Percentiles rank a stretch among this genome's conserved stretches.
These are phyloP conservation scores for Epistrophe eligans DNA, from an alignment of 2,888 invertebrate genomes.

Conservation along the genomic window DNA sequence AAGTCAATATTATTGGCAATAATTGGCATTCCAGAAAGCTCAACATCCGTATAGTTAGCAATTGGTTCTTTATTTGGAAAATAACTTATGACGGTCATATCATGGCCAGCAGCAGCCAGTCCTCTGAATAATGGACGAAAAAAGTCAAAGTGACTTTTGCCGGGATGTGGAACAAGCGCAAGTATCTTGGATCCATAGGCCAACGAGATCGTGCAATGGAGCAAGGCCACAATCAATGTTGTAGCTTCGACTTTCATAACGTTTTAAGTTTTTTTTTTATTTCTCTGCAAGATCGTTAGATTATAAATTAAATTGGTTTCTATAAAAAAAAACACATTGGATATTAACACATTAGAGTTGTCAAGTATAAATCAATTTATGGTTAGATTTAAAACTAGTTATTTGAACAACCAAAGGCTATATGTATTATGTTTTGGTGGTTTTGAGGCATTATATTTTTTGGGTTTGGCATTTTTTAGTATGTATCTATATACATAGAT, in stretches of 20 bases:
- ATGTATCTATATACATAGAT: no score
- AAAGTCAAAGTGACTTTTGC: conserved; percentile 83
- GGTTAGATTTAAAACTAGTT: conserved; percentile 38
- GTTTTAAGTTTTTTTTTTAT: not conserved
- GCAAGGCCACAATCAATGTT: conserved; percentile 69
- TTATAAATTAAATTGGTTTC: conserved; percentile 36
- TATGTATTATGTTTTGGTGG: not conserved
- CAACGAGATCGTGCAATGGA: conserved; percentile 63
- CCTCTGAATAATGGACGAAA: conserved; percentile 82
- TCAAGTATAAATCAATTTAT: conserved; percentile 43
- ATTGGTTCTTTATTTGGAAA: conserved; percentile 81
- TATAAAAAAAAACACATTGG: not conserved
- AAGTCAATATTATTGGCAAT: conserved; percentile 80
- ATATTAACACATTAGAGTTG: conserved; percentile 20
- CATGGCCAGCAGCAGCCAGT: conserved; percentile 83
- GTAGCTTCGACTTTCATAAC: conserved; percentile 62
- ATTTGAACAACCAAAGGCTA: conserved; percentile 1
- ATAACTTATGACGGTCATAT: conserved; percentile 83
- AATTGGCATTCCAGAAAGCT: conserved; percentile 78
- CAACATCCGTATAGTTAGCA: conserved; percentile 80
- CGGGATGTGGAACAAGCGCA: conserved; percentile 83
- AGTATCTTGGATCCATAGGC: conserved; percentile 78
- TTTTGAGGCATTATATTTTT: not conserved
- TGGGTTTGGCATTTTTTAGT: not conserved
- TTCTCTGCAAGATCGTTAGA: conserved; percentile 53